These are phyloP conservation scores for Leptopilina boulardi DNA, from an alignment of 1,140 invertebrate species.

Conservation along the genomic window DNA sequence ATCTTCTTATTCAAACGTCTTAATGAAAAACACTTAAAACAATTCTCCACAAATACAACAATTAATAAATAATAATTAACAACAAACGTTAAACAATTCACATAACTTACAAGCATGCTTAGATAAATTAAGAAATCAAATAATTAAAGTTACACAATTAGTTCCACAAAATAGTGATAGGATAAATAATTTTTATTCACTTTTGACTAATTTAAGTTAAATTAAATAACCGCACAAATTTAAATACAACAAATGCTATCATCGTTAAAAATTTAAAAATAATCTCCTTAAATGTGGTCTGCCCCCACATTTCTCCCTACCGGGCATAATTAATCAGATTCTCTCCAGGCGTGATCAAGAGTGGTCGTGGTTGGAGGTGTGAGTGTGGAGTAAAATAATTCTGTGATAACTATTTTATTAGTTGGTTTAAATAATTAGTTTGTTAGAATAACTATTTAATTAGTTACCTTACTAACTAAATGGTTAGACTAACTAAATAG, in stretches of 20 bases:
- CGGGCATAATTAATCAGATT: no score
- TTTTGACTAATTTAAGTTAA: not conserved
- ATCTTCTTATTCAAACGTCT: not conserved
- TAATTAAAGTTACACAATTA: not conserved
- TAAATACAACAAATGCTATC: not conserved
- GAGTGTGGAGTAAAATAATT: no score
- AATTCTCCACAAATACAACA: not conserved
- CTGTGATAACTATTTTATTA: no score
- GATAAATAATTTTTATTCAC: not conserved
- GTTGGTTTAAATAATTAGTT: no score
- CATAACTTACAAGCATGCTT: not conserved
- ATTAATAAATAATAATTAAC: no score
- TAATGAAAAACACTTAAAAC: not conserved
- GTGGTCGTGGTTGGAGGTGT: no score
- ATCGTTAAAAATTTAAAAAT: slow-evolving; percentile 35
- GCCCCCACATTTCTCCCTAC: no score
- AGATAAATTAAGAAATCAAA: not conserved
- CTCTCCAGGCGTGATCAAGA: no score
- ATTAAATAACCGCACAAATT: not conserved
- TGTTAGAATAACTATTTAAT: no score
- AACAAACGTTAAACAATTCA: no score
- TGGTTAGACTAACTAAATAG: no score
- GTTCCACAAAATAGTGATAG: not conserved
- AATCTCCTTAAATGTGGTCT: slow-evolving; percentile 25
- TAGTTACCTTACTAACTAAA: no score